A percentile compares a stretch with the other conserved stretches of the same genome.
phyloP scores from a whole-genome alignment of 2,888 invertebrate genomes.

The Drosophila mimetica region DNA sequence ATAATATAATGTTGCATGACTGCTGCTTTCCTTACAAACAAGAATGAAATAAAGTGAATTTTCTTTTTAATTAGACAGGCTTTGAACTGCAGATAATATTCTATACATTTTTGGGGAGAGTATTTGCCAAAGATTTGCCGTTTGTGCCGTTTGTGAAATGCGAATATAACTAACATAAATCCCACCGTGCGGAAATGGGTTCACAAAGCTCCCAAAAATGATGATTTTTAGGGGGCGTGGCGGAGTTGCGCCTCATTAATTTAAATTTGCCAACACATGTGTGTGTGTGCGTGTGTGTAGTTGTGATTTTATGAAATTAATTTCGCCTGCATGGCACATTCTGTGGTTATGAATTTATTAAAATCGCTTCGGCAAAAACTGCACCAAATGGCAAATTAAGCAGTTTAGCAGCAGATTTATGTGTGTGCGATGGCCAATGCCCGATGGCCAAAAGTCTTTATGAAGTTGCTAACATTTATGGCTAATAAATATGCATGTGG shows the following conservation, averaged over 20 bases:
- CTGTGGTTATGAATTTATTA: slow-evolving; percentile 50
- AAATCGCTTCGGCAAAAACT: slow-evolving; percentile 47
- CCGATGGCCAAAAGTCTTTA: slow-evolving; percentile 16
- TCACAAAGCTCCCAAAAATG: slow-evolving; percentile 1
- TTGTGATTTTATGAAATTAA: slow-evolving; percentile 47
- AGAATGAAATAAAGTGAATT: slow-evolving; percentile 3
- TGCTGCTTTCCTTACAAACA: too few species aligned
- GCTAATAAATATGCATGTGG: slow-evolving; percentile 38
- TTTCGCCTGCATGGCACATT: slow-evolving; percentile 46
- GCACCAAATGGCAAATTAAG: slow-evolving; percentile 65
- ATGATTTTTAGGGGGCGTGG: slow-evolving; percentile 5
- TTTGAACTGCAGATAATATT: slow-evolving; percentile 7
- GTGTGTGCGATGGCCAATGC: background rate
- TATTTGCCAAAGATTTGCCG: slow-evolving; percentile 6
- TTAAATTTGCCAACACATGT: slow-evolving; percentile 40
- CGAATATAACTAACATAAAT: slow-evolving; percentile 8
- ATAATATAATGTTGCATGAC: too few species aligned
- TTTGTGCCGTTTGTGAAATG: background rate
- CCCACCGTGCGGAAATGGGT: slow-evolving; percentile 12
- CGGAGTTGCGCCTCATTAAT: slow-evolving; percentile 39
- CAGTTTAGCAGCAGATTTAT: slow-evolving; percentile 55
- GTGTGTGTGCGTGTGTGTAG: too few species aligned
- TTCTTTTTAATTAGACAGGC: background rate
- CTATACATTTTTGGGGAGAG: background rate
- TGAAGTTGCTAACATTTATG: slow-evolving; percentile 40